A percentile compares a stretch with the other conserved stretches of the same genome.
These are phyloP conservation scores for Synergus laeviventris DNA, from an alignment of 2,888 invertebrate genomes.

Conservation along the genomic window DNA sequence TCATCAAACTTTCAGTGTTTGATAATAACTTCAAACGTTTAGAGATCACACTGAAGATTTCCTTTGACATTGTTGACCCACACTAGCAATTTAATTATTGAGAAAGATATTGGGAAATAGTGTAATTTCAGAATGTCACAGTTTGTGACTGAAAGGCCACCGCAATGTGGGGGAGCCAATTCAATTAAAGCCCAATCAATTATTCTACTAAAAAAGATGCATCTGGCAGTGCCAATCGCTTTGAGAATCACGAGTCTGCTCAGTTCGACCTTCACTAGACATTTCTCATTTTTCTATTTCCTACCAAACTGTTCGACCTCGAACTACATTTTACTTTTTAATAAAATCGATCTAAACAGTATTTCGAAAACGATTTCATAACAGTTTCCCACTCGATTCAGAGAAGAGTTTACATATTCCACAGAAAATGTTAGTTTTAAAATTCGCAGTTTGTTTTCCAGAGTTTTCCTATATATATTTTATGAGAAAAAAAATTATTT, in stretches of 20 bases:
- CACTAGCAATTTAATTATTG: background rate
- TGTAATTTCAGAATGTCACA: conserved; percentile 17
- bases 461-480: no score
- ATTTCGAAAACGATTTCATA: background rate
- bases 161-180: background rate
- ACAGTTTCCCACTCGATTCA: background rate
- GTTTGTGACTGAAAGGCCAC: conserved; percentile 12
- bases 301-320: background rate
- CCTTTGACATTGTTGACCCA: conserved; percentile 9
- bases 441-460: background rate
- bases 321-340: background rate
- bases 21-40: background rate
- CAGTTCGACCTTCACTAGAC: background rate
- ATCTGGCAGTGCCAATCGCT: background rate
- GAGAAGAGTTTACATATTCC: background rate
- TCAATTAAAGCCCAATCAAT: conserved; percentile 30
- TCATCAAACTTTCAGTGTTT: background rate
- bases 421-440: background rate
- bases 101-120: conserved; percentile 16
- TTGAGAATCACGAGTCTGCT: background rate
- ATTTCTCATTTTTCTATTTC: background rate
- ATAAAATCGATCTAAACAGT: background rate
- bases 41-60: background rate
- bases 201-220: background rate
- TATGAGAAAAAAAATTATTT: background rate